Evolutionary conservation across 2,888 invertebrate species (phyloP).

Genomic region (Oegoconia quadripuncta): DNA sequence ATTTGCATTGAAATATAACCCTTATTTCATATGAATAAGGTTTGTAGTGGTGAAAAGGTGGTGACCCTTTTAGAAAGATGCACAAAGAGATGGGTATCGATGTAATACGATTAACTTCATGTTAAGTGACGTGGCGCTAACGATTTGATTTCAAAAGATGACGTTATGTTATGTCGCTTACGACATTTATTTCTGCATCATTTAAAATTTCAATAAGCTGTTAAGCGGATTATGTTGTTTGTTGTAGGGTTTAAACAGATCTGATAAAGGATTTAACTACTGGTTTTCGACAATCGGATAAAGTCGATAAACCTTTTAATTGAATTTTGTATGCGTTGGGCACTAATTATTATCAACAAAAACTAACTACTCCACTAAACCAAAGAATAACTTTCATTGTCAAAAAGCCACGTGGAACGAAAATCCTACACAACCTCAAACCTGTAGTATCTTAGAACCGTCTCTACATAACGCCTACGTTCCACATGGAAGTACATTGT

Average conservation of each 20-base stretch:
- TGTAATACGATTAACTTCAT: conserved; percentile 69
- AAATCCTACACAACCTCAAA: too few relatives aligned
- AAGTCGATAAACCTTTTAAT: too few relatives aligned
- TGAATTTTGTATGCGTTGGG: too few relatives aligned
- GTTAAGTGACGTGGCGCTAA: conserved; percentile 71
- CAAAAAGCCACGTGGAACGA: too few relatives aligned
- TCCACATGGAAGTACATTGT: neutral
- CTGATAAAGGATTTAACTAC: too few relatives aligned
- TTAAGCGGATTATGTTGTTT: too few relatives aligned
- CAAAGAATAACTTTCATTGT: too few relatives aligned
- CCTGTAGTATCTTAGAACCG: too few relatives aligned
- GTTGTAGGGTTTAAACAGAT: too few relatives aligned
- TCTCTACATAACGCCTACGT: neutral
- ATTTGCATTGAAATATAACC: conserved; percentile 25
- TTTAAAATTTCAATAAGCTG: neutral
- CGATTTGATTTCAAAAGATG: conserved; percentile 58
- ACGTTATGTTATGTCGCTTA: conserved; percentile 25
- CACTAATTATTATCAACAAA: too few relatives aligned
- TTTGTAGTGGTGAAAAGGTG: conserved; percentile 21
- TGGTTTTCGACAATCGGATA: too few relatives aligned
- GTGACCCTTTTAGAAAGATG: conserved; percentile 41
- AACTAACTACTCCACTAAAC: too few relatives aligned
- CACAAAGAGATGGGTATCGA: conserved; percentile 69
- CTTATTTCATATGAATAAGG: conserved; percentile 29
- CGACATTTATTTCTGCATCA: conserved; percentile 10